phyloP scores from a whole-genome alignment of 2,888 invertebrate species.

The Diaperis boleti region DNA sequence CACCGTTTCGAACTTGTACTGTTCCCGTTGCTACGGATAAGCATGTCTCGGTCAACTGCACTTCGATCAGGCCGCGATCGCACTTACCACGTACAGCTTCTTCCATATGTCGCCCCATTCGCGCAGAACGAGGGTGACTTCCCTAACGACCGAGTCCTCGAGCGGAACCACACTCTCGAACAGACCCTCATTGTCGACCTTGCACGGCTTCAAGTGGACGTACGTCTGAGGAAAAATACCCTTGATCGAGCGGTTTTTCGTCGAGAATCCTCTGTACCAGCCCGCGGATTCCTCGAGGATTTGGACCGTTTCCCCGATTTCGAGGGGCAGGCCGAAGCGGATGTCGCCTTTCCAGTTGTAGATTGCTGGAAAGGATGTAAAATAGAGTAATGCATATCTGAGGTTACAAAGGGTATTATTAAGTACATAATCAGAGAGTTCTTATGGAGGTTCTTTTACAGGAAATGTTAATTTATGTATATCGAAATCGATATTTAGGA shows the following conservation, averaged over 20 bases:
- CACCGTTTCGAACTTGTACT: conserved; percentile 86
- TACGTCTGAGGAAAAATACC: conserved; percentile 87
- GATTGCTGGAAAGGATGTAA: conserved; percentile 75
- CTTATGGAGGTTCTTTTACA: too few relatives aligned
- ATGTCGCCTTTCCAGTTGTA: conserved; percentile 92
- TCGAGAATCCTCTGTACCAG: conserved; percentile 91
- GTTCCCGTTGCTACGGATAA: conserved; percentile 79
- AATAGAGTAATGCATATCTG: too few relatives aligned
- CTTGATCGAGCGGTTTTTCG: conserved; percentile 76
- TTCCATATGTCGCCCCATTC: conserved; percentile 97
- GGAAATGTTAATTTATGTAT: too few relatives aligned
- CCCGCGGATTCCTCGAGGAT: conserved; percentile 91
- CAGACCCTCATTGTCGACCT: conserved; percentile 84
- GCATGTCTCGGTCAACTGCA: background rate
- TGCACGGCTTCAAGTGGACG: conserved; percentile 81
- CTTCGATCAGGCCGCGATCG: background rate
- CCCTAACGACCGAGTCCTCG: conserved; percentile 91
- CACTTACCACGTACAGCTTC: conserved; percentile 87
- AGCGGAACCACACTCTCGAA: conserved; percentile 79
- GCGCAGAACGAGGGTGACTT: conserved; percentile 89
- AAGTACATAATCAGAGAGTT: too few relatives aligned
- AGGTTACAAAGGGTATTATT: too few relatives aligned
- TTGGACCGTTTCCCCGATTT: conserved; percentile 93
- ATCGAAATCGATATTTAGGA: too few relatives aligned
- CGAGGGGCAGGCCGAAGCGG: conserved; percentile 82